Conservation (phyloP, 2,797 vertebrate genomes). For the Decapterus maruadsi region DNA sequence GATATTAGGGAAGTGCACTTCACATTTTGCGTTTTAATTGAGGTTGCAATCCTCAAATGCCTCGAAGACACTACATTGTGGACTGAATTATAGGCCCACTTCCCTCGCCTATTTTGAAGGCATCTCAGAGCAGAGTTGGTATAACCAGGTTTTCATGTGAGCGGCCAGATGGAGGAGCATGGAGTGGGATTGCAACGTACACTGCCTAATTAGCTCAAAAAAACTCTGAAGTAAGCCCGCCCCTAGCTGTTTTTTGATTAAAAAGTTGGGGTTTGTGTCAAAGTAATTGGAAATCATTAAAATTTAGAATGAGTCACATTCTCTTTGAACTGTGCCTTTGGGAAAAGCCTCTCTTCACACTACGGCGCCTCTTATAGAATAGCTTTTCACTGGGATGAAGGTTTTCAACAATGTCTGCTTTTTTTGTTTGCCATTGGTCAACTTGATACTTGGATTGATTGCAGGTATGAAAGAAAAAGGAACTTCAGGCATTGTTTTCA, state of each 20-base stretch:
- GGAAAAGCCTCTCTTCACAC: slow-evolving; percentile 45
- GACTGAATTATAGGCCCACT: slow-evolving; percentile 40
- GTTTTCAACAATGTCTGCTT: slow-evolving; percentile 30
- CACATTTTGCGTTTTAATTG: slow-evolving; percentile 24
- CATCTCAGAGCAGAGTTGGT: slow-evolving; percentile 38
- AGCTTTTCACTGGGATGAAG: slow-evolving; percentile 20
- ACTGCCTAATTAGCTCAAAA: slow-evolving; percentile 62
- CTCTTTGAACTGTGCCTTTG: slow-evolving; percentile 68
- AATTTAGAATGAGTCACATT: slow-evolving; percentile 63
- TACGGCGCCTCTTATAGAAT: slow-evolving; percentile 44
- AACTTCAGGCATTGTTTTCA: not conserved
- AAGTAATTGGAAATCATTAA: slow-evolving; percentile 77
- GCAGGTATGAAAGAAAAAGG: slow-evolving; percentile 11
- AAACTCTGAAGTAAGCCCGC: slow-evolving; percentile 43
- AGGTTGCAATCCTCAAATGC: slow-evolving; percentile 33
- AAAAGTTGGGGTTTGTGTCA: slow-evolving; percentile 67
- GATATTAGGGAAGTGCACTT: slow-evolving; percentile 19
- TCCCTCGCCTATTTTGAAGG: slow-evolving; percentile 29
- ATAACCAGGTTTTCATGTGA: slow-evolving; percentile 45
- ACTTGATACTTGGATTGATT: slow-evolving; percentile 30
- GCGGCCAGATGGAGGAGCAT: slow-evolving; percentile 42
- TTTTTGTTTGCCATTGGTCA: slow-evolving; percentile 6
- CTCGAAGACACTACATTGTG: slow-evolving; percentile 27
- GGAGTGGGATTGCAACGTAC: slow-evolving; percentile 54
- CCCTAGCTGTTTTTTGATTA: slow-evolving; percentile 68